These are phyloP conservation scores for Aurelia sp. DNA, from an alignment of 30 jellyfish, hydroid and myxozoan genomes.

Conservation along the genomic window DNA sequence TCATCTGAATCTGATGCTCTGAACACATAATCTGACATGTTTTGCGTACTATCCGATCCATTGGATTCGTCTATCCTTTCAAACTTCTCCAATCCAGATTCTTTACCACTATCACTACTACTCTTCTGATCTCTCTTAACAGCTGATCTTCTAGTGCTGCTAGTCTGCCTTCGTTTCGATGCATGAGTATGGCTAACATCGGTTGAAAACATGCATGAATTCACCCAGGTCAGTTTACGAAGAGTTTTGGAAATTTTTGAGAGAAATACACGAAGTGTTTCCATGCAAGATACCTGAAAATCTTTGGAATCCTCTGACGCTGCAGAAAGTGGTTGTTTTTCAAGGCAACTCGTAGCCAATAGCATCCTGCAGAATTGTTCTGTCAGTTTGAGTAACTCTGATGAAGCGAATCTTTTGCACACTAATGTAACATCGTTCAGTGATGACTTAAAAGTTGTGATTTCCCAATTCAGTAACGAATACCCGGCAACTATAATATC, in stretches of 20 bases:
- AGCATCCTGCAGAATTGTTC: not conserved
- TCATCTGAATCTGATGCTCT: slow-evolving; percentile 58
- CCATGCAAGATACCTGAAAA: not conserved
- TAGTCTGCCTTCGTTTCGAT: slow-evolving; percentile 29
- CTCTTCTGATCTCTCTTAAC: slow-evolving; percentile 28
- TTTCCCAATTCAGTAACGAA: slow-evolving; percentile 33
- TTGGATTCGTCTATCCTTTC: slow-evolving; percentile 20
- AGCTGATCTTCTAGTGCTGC: slow-evolving; percentile 18
- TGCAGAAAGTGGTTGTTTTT: too few relatives aligned
- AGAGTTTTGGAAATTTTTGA: not conserved
- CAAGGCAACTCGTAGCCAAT: too few relatives aligned
- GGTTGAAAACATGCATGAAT: slow-evolving; percentile 1
- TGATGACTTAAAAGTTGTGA: slow-evolving; percentile 2
- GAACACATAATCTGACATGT: slow-evolving; percentile 73
- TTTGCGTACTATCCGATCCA: slow-evolving; percentile 50
- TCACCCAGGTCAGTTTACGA: slow-evolving; percentile 5
- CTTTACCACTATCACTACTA: slow-evolving; percentile 68
- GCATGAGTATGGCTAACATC: slow-evolving; percentile 4
- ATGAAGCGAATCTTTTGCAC: slow-evolving; percentile 25
- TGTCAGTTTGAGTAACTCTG: slow-evolving; percentile 35
- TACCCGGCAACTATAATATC: slow-evolving; percentile 26
- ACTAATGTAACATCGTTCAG: slow-evolving; percentile 3
- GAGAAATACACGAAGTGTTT: not conserved
- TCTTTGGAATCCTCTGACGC: not conserved
- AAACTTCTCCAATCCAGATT: slow-evolving; percentile 28